Evolutionary conservation across 2,113 vertebrate species (phyloP), one percentile per base, ranked within the genome.

Genomic region (Ictalurus furcatus): DNA sequence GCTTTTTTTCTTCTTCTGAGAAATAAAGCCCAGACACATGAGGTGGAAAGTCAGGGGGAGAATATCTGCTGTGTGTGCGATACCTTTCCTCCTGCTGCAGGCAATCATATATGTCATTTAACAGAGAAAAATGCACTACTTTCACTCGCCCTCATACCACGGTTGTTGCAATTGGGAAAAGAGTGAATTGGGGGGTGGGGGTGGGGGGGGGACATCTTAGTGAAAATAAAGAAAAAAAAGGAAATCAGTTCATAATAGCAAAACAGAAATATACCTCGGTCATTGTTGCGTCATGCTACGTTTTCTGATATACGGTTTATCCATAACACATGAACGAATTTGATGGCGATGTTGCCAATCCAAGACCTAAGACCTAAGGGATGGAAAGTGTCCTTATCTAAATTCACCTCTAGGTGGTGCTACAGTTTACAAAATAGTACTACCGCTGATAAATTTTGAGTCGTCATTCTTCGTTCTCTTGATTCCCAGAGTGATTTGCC

Each of bases 21-120:
- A 73, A 74, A 58, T 58, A 37, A 48, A 58, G 19, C 48, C 19
- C 44, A 73, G 67, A 56, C 84, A 71, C 84, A 71, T 16, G 52
- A 28, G 12, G 67, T 58, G n/a, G 19, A 40, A 73, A 58, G 52
- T 74, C 67, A 30, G 19, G 19, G 37, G 14, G 28, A 52, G 74
- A 61, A 87, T 61, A 52, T 61, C 19, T 52, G 30, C 69, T 87
- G 34, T 48, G 85, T 63, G 56, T n/a, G 69, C 8, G 37, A 44
- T 61, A 87, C 37, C 73, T 78, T 78, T 63, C 13, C 81, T 63
- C 44, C 73, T 44, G 54, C 85, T 78, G 56, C 56, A 86, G 54
- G 73, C 85, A 86, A 76, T 86, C 69, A 86, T 16, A 28, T n/a
- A 76, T 37, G 73, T 76, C 85, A 59, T 86, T 86, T 56, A 69